A percentile compares a stretch with the other conserved stretches of the same genome.
These are phyloP conservation scores for Pongo abelii DNA, from an alignment of 2,113 vertebrate species.

Conservation along the genomic window DNA sequence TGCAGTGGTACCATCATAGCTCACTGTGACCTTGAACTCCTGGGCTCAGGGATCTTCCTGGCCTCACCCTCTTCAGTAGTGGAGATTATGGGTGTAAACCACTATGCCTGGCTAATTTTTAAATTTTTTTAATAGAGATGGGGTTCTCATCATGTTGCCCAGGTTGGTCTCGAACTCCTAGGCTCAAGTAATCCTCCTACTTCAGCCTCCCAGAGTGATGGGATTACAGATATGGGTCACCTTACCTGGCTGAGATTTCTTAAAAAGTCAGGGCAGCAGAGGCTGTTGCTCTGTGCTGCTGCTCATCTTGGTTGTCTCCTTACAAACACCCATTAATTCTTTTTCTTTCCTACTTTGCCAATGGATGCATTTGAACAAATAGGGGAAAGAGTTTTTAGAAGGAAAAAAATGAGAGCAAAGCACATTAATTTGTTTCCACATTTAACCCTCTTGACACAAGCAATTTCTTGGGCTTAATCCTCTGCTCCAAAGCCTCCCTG, in stretches of 20 bases:
- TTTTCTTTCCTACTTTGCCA: neutral
- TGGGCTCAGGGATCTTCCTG: too few species aligned
- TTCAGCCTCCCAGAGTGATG: too few species aligned
- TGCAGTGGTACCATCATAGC: too few species aligned
- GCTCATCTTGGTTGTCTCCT: conserved; percentile 85
- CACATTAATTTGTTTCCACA: neutral
- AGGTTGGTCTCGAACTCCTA: too few species aligned
- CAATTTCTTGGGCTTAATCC: neutral
- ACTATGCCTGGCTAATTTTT: too few species aligned
- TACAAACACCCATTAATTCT: conserved; percentile 83
- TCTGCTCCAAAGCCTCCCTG: neutral
- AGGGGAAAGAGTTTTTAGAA: neutral
- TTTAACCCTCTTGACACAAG: neutral
- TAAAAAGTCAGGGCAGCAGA: conserved; percentile 88
- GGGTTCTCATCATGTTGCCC: too few species aligned
- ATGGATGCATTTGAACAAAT: neutral
- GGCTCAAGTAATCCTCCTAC: too few species aligned
- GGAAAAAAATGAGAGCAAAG: neutral
- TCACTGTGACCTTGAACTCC: too few species aligned
- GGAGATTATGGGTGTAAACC: too few species aligned
- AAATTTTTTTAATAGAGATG: too few species aligned
- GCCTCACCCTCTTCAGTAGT: too few species aligned
- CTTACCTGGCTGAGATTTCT: conserved; percentile 80
- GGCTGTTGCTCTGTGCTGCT: conserved; percentile 80
- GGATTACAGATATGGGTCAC: too few species aligned